Conservation (phyloP, 2,888 invertebrate genomes). For the Atrina japonica region DNA sequence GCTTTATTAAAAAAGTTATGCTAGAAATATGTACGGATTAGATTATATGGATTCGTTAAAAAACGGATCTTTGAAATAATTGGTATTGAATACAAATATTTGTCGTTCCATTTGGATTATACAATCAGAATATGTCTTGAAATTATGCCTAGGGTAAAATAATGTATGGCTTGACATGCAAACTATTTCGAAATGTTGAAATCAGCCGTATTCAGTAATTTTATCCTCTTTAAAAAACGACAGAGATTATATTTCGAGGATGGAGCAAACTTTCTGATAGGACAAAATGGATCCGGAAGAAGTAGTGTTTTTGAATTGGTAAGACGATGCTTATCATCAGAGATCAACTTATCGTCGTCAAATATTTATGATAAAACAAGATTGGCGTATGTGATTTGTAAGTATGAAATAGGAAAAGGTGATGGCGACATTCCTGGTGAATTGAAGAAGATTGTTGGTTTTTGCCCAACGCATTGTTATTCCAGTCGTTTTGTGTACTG, state of each 20-base stretch:
- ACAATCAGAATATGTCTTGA: too few species aligned
- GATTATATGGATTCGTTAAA: too few species aligned
- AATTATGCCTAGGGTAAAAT: too few species aligned
- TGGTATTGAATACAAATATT: too few species aligned
- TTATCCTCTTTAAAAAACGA: conserved; percentile 4
- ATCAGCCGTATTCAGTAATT: conserved; percentile 3
- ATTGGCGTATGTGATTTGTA: conserved; percentile 2
- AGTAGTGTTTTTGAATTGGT: conserved; percentile 8
- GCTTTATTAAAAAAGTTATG: too few species aligned
- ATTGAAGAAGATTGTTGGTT: not conserved
- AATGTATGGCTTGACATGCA: too few species aligned
- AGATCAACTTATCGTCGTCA: conserved; percentile 1
- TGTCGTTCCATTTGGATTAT: too few species aligned
- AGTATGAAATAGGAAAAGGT: not conserved
- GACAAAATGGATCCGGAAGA: conserved; percentile 12
- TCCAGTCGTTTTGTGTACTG: too few species aligned
- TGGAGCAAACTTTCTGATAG: conserved; percentile 4
- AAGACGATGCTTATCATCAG: not conserved
- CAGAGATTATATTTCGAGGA: not conserved
- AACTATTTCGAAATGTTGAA: not conserved
- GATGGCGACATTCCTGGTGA: not conserved
- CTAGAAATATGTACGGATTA: too few species aligned
- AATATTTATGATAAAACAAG: conserved; percentile 5
- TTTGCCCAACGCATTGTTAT: too few species aligned
- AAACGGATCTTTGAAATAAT: too few species aligned